Evolutionary conservation across 2,888 invertebrate genomes (phyloP).

Genomic region (Neoascia interrupta): DNA sequence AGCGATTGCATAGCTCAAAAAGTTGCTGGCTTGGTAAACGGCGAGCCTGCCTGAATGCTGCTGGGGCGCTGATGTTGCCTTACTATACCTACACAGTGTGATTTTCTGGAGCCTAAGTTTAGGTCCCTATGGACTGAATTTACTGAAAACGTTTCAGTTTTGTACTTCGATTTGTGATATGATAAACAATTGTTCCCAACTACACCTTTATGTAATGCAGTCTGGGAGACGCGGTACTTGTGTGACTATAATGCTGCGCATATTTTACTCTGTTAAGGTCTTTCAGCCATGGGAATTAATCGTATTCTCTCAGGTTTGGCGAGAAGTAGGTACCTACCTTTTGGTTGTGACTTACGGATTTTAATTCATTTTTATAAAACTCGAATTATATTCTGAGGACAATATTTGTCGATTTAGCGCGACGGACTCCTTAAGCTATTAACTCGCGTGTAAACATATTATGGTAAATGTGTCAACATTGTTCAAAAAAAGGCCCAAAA

Average conservation of each 20-base stretch:
- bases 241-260: conserved; percentile 13
- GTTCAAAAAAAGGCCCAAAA: too few species aligned
- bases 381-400: too few species aligned
- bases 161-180: conserved; percentile 56
- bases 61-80: conserved; percentile 4
- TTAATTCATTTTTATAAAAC: conserved; percentile 49
- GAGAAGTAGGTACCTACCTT: too few species aligned
- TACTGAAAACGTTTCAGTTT: conserved; percentile 57
- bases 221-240: neutral
- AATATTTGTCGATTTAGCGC: too few species aligned
- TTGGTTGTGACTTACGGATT: conserved; percentile 46
- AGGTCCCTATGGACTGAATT: conserved; percentile 62
- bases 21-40: conserved; percentile 45
- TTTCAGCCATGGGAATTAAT: conserved; percentile 49
- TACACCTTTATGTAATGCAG: conserved; percentile 25
- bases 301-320: too few species aligned
- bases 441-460: too few species aligned
- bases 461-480: too few species aligned
- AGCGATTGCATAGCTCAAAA: conserved; percentile 72
- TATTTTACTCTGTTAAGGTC: conserved; percentile 17
- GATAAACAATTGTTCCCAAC: conserved; percentile 62
- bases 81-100: conserved; percentile 41
- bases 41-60: conserved; percentile 5
- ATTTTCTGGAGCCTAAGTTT: conserved; percentile 66
- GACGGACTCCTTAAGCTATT: too few species aligned